Evolutionary conservation across 2,797 vertebrate genomes (phyloP).

Genomic region (Chrosomus eos): DNA sequence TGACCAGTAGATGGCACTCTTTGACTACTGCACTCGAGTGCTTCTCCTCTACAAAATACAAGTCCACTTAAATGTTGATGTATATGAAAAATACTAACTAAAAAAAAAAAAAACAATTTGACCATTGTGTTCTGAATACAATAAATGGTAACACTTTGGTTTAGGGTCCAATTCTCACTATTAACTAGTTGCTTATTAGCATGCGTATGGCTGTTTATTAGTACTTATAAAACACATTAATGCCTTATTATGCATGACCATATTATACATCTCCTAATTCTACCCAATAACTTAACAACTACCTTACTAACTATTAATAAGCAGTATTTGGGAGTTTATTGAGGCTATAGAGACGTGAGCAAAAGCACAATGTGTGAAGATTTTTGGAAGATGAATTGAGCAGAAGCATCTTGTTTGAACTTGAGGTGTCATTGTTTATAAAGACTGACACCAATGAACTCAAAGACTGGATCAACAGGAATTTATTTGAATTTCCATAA

Average conservation of each 20-base stretch:
- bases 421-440: not conserved
- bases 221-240: too few species aligned
- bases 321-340: too few species aligned
- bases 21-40: not conserved
- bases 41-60: not conserved
- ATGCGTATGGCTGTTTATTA: too few species aligned
- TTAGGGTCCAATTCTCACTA: too few species aligned
- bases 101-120: not conserved
- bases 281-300: too few species aligned
- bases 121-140: not conserved
- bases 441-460: not conserved
- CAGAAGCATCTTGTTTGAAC: not conserved
- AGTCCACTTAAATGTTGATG: not conserved
- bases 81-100: not conserved
- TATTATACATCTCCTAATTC: too few species aligned
- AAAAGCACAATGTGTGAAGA: not conserved
- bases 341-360: not conserved
- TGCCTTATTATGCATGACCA: too few species aligned
- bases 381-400: not conserved
- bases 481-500: not conserved
- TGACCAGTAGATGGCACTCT: conserved; percentile 3
- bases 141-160: too few species aligned
- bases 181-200: too few species aligned
- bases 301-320: too few species aligned
- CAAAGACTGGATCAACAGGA: not conserved